A percentile compares a stretch with the other conserved stretches of the same genome.
These are phyloP conservation scores for Himalopsyche kuldschensis DNA, from an alignment of 2,888 invertebrate genomes.

Conservation along the genomic window DNA sequence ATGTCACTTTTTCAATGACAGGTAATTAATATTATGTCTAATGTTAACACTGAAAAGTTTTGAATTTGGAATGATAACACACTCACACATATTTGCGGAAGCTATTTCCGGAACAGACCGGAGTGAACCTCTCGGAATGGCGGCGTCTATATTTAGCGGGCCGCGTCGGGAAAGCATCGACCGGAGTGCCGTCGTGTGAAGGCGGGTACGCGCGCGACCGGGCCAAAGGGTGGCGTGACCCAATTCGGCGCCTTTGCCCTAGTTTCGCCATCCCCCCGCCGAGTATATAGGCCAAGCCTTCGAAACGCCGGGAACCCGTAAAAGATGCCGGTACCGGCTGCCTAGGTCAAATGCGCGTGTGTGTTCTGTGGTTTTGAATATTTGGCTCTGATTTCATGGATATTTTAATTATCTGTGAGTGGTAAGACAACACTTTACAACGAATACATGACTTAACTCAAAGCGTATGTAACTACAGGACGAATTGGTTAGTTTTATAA, in stretches of 20 bases:
- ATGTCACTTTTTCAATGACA: no score
- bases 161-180: background rate
- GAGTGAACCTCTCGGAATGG: background rate
- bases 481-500: no score
- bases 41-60: background rate
- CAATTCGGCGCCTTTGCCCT: conserved; percentile 9
- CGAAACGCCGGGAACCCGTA: background rate
- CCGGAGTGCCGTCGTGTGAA: background rate
- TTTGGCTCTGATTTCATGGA: background rate
- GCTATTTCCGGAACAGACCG: background rate
- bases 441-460: no score
- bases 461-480: no score
- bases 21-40: background rate
- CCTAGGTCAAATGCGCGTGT: background rate
- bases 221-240: conserved; percentile 4
- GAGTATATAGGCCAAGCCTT: conserved; percentile 1
- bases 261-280: conserved; percentile 1
- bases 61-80: background rate
- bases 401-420: no score
- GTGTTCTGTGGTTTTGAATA: background rate
- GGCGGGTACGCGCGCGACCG: background rate
- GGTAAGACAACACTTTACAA: no score
- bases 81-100: background rate
- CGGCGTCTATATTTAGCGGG: background rate
- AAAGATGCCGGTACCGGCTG: background rate